Base-by-base conservation (phyloP, 2,113 vertebrate genomes). In the Myxocyprinus asiaticus region DNA sequence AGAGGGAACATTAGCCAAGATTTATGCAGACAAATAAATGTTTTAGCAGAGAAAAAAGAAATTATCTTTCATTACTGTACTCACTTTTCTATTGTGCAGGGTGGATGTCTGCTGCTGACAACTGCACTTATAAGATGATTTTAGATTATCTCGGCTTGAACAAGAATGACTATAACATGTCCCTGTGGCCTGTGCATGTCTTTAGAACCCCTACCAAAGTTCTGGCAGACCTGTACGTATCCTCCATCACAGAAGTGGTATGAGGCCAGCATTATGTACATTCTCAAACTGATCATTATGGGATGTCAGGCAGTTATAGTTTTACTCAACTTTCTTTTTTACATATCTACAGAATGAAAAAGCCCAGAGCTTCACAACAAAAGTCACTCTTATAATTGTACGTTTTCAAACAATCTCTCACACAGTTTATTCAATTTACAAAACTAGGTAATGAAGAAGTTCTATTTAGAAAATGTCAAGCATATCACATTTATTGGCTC, bases 121-220 rank as follows among this genome's bases (percentile, higher is more conserved):
- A 79, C 78, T 95, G 94, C 81, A 91, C 90, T 2, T 94, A 94
- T 70, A 55, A 82, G 0, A 17, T 81, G 17, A 82, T 95, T 0
- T 79, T 88, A 0, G 67, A 86, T 0, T 55, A 95, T 66, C 74
- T 95, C 8, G 91, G 93, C 5, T 0, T 93, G 12, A 90, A 88
- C 0, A 62, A 83, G 3, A 43, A 69, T 0, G 44, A 87, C 22
- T 59, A 83, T 1, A 14, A 84, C 12, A 82, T 90, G 0, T 67
- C 83, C n/a, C 67, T 89, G 5, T 87, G 93, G 17, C 94, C 94
- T 0, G 94, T 93, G 65, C 78, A 5, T 0, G 65, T 88, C 82
- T 83, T 84, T 89, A 84, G 48, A 0, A 70, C 79, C 14, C 17
- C 67, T 53, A 70, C 67, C 7, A 9, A 33, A 0, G 50, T 70